Conservation (phyloP, 2,888 invertebrate species). For the Belgica antarctica region DNA sequence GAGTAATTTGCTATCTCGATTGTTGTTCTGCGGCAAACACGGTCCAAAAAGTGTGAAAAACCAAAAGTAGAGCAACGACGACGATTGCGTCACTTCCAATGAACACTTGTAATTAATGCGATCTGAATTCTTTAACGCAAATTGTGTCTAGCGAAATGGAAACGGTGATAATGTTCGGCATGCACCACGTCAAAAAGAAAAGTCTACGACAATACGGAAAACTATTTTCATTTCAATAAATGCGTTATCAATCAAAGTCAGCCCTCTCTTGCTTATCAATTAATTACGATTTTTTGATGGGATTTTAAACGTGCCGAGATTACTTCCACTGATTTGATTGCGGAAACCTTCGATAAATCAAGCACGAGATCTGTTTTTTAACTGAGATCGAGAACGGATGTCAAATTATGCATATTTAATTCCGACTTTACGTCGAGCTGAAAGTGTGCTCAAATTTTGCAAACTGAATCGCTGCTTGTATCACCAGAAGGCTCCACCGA, state of each 20-base stretch:
- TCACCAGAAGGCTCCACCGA: not conserved
- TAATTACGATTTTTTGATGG: not conserved
- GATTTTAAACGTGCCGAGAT: too few species aligned
- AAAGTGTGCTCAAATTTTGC: too few species aligned
- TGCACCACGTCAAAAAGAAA: too few species aligned
- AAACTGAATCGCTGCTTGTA: too few species aligned
- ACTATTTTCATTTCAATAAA: constrained; percentile 6
- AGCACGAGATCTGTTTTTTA: too few species aligned
- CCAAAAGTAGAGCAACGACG: not conserved
- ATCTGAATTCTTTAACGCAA: not conserved
- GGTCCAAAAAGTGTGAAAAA: not conserved
- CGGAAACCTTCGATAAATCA: too few species aligned
- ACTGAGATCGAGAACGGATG: too few species aligned
- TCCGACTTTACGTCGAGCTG: too few species aligned
- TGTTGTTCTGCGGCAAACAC: not conserved
- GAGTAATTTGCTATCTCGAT: not conserved
- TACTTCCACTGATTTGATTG: too few species aligned
- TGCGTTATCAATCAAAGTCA: constrained; percentile 1
- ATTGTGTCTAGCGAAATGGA: not conserved
- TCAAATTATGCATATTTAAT: too few species aligned
- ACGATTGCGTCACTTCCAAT: not conserved
- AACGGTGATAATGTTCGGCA: too few species aligned
- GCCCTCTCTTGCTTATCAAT: not conserved
- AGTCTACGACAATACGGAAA: too few species aligned
- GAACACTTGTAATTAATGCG: not conserved